A percentile compares a stretch with the other conserved stretches of the same genome.
Conservation (phyloP, 2,888 invertebrate species). For the Macaria liturata region DNA sequence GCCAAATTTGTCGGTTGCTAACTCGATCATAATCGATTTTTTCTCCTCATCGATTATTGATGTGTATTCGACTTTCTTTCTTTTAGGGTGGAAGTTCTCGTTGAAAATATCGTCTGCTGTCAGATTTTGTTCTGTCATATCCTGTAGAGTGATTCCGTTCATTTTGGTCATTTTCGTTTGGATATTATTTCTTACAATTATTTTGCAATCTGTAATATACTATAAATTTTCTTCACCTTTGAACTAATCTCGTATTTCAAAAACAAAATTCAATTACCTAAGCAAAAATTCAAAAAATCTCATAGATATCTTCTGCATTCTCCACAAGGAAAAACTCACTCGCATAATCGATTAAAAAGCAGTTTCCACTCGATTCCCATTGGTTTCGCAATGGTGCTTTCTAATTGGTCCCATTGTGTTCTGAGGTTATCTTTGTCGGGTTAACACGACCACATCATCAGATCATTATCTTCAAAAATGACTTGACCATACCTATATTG, state of each 20-base stretch:
- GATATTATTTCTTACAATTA: background rate
- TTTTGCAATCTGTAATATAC: background rate
- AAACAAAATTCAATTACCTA: no score
- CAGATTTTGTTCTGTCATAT: slow-evolving; percentile 61
- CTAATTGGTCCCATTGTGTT: slow-evolving; percentile 78
- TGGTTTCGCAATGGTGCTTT: slow-evolving; percentile 31
- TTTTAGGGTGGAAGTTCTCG: slow-evolving; percentile 53
- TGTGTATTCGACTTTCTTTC: slow-evolving; percentile 55
- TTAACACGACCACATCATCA: slow-evolving; percentile 79
- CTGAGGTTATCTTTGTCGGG: slow-evolving; percentile 73
- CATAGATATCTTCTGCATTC: no score
- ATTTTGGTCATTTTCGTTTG: slow-evolving; percentile 68
- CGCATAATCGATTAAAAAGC: background rate
- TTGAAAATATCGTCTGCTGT: slow-evolving; percentile 66
- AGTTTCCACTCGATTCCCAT: slow-evolving; percentile 3
- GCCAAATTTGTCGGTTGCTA: slow-evolving; percentile 35
- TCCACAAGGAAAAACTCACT: no score
- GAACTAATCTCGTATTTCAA: no score
- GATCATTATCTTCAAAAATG: slow-evolving; percentile 76
- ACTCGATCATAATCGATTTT: slow-evolving; percentile 27
- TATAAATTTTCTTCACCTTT: no score
- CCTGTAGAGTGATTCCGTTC: slow-evolving; percentile 61
- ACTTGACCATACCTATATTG: slow-evolving; percentile 41
- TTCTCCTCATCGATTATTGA: slow-evolving; percentile 37
- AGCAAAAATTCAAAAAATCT: no score